Conservation (phyloP, 2,888 invertebrate species). For the Branchipolynoe longqiensis region DNA sequence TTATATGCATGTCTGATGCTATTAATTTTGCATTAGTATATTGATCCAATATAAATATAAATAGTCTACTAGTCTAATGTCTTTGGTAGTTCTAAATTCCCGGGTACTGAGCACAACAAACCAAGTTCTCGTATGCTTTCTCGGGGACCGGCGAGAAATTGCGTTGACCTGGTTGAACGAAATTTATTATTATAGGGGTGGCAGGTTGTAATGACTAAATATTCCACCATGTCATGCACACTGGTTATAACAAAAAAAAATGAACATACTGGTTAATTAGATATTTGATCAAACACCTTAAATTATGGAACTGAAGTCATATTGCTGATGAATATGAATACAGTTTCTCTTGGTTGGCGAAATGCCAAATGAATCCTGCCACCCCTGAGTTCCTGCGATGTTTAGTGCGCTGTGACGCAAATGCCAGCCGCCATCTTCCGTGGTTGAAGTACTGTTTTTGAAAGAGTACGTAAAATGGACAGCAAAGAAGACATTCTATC, state of each 20-base stretch:
- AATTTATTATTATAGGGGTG: constrained; percentile 42
- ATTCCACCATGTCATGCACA: not conserved
- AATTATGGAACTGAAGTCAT: too few relatives aligned
- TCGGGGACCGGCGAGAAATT: not conserved
- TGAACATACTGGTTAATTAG: too few relatives aligned
- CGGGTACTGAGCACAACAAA: too few relatives aligned
- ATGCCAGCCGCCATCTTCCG: constrained; percentile 55
- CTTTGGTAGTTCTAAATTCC: too few relatives aligned
- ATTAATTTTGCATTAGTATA: too few relatives aligned
- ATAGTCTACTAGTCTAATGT: too few relatives aligned
- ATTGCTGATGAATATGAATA: not conserved
- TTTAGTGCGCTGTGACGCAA: constrained; percentile 19
- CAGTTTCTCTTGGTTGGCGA: not conserved
- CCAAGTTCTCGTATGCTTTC: not conserved
- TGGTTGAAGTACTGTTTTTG: constrained; percentile 20
- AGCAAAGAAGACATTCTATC: constrained; percentile 77
- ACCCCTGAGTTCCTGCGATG: not conserved
- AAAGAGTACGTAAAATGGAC: constrained; percentile 71
- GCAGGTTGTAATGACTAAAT: not conserved
- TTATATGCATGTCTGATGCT: too few relatives aligned
- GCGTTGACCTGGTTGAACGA: constrained; percentile 3
- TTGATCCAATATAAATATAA: too few relatives aligned
- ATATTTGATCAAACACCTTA: too few relatives aligned
- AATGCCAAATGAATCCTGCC: not conserved
- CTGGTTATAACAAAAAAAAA: too few relatives aligned